These are phyloP conservation scores for Choristoneura rosaceana DNA, from an alignment of 2,888 invertebrate genomes.

Conservation along the genomic window DNA sequence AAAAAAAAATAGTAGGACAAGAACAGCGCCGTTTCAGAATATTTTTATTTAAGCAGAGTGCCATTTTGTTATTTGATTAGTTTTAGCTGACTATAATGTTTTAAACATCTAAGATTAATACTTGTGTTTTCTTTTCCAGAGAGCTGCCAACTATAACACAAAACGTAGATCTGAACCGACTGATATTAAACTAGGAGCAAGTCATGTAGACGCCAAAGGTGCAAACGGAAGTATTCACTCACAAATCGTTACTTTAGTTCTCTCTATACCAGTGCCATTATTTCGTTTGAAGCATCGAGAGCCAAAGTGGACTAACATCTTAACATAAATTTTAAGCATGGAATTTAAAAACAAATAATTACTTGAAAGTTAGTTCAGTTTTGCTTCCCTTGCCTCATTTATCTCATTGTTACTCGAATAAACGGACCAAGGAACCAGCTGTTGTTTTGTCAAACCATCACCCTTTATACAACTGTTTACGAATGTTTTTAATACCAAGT, in stretches of 20 bases:
- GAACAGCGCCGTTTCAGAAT: too few species aligned
- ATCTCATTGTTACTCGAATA: constrained; percentile 58
- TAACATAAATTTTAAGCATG: background rate
- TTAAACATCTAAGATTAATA: too few species aligned
- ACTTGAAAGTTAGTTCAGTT: constrained; percentile 1
- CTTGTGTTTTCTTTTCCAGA: constrained; percentile 61
- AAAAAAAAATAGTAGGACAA: too few species aligned
- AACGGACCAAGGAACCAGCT: constrained; percentile 4
- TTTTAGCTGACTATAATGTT: too few species aligned
- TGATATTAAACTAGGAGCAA: constrained; percentile 31
- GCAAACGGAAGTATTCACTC: constrained; percentile 52
- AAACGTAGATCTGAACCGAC: constrained; percentile 13
- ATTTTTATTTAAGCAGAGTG: too few species aligned
- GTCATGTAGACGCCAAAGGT: constrained; percentile 54
- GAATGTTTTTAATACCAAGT: too few species aligned
- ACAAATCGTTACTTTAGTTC: constrained; percentile 58
- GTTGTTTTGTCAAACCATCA: background rate
- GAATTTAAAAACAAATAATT: background rate
- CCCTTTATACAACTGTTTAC: background rate
- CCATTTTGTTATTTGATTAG: too few species aligned
- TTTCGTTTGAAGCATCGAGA: constrained; percentile 46
- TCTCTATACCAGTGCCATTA: constrained; percentile 73
- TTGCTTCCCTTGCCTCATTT: constrained; percentile 17
- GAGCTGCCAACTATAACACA: constrained; percentile 73
- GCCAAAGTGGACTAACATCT: background rate